Evolutionary conservation across 2,113 vertebrate species (phyloP).

Genomic region (Gallinago media): DNA sequence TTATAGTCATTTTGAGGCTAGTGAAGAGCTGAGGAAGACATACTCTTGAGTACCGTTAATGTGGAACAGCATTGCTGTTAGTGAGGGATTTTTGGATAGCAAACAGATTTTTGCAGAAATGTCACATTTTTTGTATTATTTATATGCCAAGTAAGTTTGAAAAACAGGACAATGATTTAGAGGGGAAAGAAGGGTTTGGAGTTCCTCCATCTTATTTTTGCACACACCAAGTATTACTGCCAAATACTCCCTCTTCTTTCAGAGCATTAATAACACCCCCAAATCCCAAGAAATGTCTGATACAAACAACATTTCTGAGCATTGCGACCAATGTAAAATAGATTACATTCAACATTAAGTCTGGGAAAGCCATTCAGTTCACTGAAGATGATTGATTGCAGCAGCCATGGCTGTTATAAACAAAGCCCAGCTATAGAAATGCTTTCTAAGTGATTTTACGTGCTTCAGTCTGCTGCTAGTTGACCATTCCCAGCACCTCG

Average conservation of each 20-base stretch:
- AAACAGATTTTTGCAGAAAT: neutral
- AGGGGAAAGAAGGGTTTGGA: neutral
- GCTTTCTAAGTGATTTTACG: neutral
- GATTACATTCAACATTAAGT: neutral
- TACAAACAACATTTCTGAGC: slow-evolving; percentile 10
- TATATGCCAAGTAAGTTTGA: neutral
- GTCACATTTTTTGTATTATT: neutral
- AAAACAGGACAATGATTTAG: neutral
- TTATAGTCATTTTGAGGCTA: neutral
- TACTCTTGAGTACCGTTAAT: neutral
- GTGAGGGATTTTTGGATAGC: neutral
- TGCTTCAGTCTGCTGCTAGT: neutral
- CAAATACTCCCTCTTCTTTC: neutral
- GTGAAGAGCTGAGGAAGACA: neutral
- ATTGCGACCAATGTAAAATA: neutral
- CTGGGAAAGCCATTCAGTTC: slow-evolving; percentile 37
- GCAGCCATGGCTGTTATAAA: neutral
- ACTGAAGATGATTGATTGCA: neutral
- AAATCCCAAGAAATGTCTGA: neutral
- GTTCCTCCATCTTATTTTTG: slow-evolving; percentile 7
- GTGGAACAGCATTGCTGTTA: neutral
- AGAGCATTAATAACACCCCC: neutral
- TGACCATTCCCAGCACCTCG: neutral
- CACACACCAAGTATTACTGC: neutral
- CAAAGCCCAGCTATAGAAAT: neutral